Conservation (phyloP, 2,113 vertebrate species). For the Raphicerus campestris region DNA sequence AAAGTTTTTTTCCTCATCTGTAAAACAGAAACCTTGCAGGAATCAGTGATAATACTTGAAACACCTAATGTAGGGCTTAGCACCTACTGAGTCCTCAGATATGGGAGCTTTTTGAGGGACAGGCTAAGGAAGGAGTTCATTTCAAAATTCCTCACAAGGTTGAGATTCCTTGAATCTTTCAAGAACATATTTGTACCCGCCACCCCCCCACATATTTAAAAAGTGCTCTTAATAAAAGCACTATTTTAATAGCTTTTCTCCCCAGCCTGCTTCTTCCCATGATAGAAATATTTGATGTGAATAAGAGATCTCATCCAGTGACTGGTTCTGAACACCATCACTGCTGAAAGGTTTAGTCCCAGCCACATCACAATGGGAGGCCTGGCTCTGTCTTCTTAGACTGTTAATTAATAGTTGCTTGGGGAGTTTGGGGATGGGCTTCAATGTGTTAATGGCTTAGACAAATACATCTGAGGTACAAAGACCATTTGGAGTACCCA, state of each 20-base stretch:
- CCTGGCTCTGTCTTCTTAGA: constrained; percentile 36
- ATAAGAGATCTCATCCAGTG: background rate
- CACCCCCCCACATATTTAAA: background rate
- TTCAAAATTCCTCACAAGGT: background rate
- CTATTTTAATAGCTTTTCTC: background rate
- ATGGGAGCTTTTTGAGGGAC: background rate
- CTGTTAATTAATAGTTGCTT: constrained; percentile 48
- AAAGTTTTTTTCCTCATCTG: background rate
- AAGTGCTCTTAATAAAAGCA: background rate
- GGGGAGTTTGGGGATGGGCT: constrained; percentile 27
- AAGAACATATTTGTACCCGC: background rate
- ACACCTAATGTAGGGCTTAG: background rate
- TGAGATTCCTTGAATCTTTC: background rate
- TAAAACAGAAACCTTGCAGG: background rate
- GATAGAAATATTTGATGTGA: background rate
- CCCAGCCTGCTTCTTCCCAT: background rate
- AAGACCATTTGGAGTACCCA: constrained; percentile 58
- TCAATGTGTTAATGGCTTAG: constrained; percentile 55
- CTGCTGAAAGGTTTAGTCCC: background rate
- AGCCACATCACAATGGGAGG: background rate
- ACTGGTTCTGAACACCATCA: background rate
- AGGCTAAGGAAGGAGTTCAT: background rate
- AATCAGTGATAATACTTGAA: background rate
- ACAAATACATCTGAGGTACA: constrained; percentile 45
- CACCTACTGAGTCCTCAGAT: background rate